Evolutionary conservation across 2,797 vertebrate genomes (phyloP).

Genomic region (Bradypodion ventrale): DNA sequence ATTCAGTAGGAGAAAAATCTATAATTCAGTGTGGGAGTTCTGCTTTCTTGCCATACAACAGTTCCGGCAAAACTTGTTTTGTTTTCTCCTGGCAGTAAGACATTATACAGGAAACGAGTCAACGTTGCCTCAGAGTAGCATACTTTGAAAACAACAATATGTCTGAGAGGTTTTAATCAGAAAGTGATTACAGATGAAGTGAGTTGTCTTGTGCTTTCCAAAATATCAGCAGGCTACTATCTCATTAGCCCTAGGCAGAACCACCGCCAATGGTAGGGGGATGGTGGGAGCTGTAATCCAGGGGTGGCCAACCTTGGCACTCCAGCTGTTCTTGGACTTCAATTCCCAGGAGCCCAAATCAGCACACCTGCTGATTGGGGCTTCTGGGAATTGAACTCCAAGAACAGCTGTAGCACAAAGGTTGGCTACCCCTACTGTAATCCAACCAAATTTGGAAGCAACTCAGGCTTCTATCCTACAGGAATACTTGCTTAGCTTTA

Average conservation of each 20-base stretch:
- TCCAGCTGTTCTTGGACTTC: no score
- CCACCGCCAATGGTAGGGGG: background rate
- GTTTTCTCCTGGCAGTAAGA: background rate
- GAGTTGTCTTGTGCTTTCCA: background rate
- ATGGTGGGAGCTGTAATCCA: no score
- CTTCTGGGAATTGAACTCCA: no score
- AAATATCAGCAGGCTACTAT: background rate
- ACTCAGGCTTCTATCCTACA: background rate
- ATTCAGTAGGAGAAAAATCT: no score
- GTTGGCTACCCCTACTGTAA: no score
- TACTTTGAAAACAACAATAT: background rate
- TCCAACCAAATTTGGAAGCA: no score
- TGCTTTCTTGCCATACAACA: background rate
- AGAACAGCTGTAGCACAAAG: no score
- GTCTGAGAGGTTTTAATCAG: background rate
- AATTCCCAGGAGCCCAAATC: no score
- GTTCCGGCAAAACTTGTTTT: background rate
- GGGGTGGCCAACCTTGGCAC: no score
- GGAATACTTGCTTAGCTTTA: background rate
- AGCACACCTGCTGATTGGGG: no score
- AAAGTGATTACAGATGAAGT: background rate
- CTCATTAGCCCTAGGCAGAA: background rate
- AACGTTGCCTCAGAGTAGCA: background rate
- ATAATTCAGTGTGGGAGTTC: no score
- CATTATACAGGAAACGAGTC: background rate